Percentiles rank a stretch among this genome's conserved stretches.
Conservation (phyloP, 1,140 invertebrate species). For the Gryon sp. region DNA sequence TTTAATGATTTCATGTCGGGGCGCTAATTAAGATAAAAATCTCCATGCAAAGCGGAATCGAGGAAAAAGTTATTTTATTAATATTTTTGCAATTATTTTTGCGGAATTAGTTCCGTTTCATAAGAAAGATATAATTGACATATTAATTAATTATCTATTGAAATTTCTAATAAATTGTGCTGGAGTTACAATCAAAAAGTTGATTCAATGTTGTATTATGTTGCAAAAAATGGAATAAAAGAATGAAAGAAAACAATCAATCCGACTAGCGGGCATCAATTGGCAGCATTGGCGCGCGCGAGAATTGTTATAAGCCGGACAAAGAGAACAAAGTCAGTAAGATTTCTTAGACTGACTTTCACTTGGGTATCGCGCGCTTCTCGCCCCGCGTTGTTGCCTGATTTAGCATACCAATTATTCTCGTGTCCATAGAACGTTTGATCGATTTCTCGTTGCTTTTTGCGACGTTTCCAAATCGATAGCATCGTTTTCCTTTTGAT, state of each 20-base stretch:
- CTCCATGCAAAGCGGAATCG: too few species aligned
- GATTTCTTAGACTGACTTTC: conserved; percentile 39
- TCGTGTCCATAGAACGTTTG: conserved; percentile 26
- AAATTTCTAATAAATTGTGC: too few species aligned
- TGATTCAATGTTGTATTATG: too few species aligned
- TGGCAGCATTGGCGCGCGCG: not conserved
- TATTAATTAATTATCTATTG: too few species aligned
- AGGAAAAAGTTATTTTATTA: too few species aligned
- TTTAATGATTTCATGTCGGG: too few species aligned
- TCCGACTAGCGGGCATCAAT: not conserved
- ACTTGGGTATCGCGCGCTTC: conserved; percentile 37
- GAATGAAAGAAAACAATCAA: not conserved
- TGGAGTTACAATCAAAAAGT: too few species aligned
- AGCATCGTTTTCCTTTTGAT: conserved; percentile 26
- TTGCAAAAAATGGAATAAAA: not conserved
- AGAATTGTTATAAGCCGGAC: conserved; percentile 38
- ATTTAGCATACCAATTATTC: conserved; percentile 55
- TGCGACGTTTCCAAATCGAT: conserved; percentile 29
- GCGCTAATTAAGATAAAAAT: too few species aligned
- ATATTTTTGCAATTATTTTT: too few species aligned
- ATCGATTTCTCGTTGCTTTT: conserved; percentile 44
- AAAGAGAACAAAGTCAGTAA: conserved; percentile 34
- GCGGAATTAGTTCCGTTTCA: too few species aligned
- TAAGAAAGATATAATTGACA: too few species aligned
- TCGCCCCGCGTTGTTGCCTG: conserved; percentile 8